A percentile compares a stretch with the other conserved stretches of the same genome.
Evolutionary conservation across 2,797 vertebrate species (phyloP).

Genomic region (Oceanodroma leucorhoa): DNA sequence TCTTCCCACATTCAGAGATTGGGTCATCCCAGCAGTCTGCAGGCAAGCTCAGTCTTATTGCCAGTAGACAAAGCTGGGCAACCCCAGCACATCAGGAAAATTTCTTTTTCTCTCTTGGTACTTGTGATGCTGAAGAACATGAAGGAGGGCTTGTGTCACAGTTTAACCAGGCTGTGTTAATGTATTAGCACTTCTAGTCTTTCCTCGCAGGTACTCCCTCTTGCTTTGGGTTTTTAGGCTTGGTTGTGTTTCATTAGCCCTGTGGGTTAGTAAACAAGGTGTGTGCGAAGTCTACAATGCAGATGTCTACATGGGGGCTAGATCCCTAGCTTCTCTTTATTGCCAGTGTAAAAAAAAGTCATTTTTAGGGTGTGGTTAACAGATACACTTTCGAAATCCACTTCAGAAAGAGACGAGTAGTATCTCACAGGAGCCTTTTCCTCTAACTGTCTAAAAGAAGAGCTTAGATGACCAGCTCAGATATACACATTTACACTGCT

Average conservation of each 20-base stretch:
- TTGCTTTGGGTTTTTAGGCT: background rate
- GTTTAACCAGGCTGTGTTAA: background rate
- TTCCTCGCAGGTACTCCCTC: background rate
- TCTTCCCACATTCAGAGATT: background rate
- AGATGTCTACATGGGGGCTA: background rate
- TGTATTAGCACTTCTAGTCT: background rate
- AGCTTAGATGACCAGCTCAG: background rate
- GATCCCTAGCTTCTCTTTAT: background rate
- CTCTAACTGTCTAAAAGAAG: background rate
- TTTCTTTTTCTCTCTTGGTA: background rate
- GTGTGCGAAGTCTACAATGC: background rate
- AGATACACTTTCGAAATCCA: background rate
- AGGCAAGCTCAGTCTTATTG: background rate
- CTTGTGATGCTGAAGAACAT: background rate
- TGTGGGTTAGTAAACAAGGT: background rate
- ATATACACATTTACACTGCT: background rate
- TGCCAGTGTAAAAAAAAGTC: rapidly evolving
- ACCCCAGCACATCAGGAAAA: background rate
- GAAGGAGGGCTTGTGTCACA: background rate
- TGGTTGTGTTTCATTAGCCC: background rate
- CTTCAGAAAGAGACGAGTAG: background rate
- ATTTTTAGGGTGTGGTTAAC: background rate
- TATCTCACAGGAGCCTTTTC: background rate
- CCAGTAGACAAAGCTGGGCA: background rate
- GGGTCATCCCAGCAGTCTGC: background rate